Percentiles rank a stretch among this genome's conserved stretches.
These are phyloP conservation scores for Acleris cristana DNA, from an alignment of 2,888 invertebrate genomes.

Conservation along the genomic window DNA sequence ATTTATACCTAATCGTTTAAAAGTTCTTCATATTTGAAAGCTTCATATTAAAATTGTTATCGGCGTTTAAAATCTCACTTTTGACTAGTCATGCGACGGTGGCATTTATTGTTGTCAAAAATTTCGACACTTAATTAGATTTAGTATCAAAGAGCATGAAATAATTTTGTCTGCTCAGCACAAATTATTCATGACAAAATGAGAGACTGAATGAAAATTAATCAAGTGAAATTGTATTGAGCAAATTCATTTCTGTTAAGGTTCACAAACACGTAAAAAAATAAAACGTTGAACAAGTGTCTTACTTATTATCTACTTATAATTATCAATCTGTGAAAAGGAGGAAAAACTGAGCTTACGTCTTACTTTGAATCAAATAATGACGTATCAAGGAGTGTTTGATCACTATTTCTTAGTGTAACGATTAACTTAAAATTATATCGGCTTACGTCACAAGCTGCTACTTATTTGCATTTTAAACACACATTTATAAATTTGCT, in stretches of 20 bases:
- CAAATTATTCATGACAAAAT: slow-evolving; percentile 32
- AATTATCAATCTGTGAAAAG: no score
- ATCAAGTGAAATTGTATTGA: slow-evolving; percentile 2
- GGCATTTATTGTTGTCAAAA: slow-evolving; percentile 58
- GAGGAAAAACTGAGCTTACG: no score
- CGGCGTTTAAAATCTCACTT: slow-evolving; percentile 50
- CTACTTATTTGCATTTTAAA: slow-evolving; percentile 18
- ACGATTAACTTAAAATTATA: no score
- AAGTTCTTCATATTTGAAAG: slow-evolving; percentile 30
- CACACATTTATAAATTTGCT: slow-evolving; percentile 50
- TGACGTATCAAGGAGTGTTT: no score
- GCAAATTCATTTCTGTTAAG: slow-evolving; percentile 10
- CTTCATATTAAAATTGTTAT: slow-evolving; percentile 43
- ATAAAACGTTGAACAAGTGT: not conserved
- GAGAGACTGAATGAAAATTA: slow-evolving; percentile 31
- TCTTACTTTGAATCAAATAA: no score
- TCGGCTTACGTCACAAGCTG: not conserved
- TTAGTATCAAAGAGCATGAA: slow-evolving; percentile 8
- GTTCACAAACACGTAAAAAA: not conserved
- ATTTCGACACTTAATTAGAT: slow-evolving; percentile 26
- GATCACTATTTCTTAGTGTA: no score
- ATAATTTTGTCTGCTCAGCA: slow-evolving; percentile 25
- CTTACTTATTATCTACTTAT: no score
- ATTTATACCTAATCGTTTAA: slow-evolving; percentile 40
- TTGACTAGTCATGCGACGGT: slow-evolving; percentile 61